Conservation (phyloP, 2,113 vertebrate genomes). For the Hippocampus guttulatus region DNA sequence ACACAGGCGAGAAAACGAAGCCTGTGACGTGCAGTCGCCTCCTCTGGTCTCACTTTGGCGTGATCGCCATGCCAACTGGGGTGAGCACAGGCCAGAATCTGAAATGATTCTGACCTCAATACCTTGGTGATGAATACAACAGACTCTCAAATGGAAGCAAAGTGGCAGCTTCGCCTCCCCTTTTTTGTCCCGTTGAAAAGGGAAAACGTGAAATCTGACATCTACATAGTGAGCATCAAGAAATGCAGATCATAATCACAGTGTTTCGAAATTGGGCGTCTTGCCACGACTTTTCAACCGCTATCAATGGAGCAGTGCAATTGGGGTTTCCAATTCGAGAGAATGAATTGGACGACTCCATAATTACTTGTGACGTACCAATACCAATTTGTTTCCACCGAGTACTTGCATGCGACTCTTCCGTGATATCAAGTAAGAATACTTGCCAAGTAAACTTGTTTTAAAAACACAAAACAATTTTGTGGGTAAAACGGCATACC, state of each 20-base stretch:
- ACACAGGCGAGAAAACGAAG: constrained; percentile 3
- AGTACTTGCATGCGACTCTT: no score
- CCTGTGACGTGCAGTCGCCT: constrained; percentile 2
- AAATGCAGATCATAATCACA: constrained; percentile 13
- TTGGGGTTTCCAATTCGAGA: neutral
- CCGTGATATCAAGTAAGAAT: no score
- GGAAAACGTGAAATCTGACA: neutral
- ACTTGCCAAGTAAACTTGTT: no score
- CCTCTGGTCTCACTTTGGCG: constrained; percentile 6
- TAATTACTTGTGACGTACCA: neutral
- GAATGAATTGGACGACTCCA: neutral
- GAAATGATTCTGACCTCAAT: constrained; percentile 14
- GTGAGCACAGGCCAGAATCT: neutral
- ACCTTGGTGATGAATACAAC: constrained; percentile 10
- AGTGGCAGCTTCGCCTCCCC: constrained; percentile 11
- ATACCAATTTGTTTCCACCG: neutral
- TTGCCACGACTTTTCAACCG: neutral
- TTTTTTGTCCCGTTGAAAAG: constrained; percentile 12
- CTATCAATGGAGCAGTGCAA: constrained; percentile 1
- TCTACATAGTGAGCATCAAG: neutral
- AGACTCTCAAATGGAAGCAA: constrained; percentile 5
- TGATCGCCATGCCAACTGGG: constrained; percentile 1
- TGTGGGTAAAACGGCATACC: no score
- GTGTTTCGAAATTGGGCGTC: constrained; percentile 21
- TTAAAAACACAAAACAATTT: no score